Evolutionary conservation across 2,797 vertebrate genomes (phyloP).

Genomic region (Tympanoctomys barrerae): DNA sequence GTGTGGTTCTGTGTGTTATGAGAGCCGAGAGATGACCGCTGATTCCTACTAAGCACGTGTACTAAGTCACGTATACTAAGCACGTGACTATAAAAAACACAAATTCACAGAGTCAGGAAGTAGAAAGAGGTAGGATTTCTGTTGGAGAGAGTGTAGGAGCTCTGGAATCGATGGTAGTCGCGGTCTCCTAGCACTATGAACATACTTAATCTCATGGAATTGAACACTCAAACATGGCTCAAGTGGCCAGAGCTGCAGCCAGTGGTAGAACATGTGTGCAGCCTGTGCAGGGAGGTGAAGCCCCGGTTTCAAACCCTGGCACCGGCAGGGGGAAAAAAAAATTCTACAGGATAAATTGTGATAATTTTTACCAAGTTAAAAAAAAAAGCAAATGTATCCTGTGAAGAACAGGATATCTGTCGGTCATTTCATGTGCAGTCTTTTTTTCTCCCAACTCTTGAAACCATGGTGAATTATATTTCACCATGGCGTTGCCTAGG

Average conservation of each 20-base stretch:
- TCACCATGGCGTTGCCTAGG: not conserved
- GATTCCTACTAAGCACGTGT: not conserved
- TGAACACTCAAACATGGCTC: not conserved
- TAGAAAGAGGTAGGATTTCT: not conserved
- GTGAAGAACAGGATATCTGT: not conserved
- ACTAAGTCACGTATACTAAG: too few relatives aligned
- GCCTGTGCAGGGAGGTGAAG: not conserved
- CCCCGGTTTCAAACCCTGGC: not conserved
- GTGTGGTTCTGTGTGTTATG: not conserved
- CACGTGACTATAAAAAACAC: not conserved
- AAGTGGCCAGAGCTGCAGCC: not conserved
- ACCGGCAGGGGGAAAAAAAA: not conserved
- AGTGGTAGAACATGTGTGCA: too few relatives aligned
- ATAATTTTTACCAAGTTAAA: not conserved
- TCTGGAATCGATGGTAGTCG: not conserved
- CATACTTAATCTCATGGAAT: not conserved
- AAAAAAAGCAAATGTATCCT: too few relatives aligned
- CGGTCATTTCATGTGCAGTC: not conserved
- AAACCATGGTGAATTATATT: not conserved
- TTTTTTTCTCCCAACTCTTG: constrained; percentile 36
- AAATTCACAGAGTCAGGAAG: not conserved
- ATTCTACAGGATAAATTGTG: not conserved
- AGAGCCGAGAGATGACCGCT: not conserved
- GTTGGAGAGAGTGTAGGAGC: not conserved
- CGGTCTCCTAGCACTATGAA: not conserved